A percentile compares a stretch with the other conserved stretches of the same genome.
Evolutionary conservation across 2,888 invertebrate species (phyloP).

Genomic region (Zaprionus lineosus): DNA sequence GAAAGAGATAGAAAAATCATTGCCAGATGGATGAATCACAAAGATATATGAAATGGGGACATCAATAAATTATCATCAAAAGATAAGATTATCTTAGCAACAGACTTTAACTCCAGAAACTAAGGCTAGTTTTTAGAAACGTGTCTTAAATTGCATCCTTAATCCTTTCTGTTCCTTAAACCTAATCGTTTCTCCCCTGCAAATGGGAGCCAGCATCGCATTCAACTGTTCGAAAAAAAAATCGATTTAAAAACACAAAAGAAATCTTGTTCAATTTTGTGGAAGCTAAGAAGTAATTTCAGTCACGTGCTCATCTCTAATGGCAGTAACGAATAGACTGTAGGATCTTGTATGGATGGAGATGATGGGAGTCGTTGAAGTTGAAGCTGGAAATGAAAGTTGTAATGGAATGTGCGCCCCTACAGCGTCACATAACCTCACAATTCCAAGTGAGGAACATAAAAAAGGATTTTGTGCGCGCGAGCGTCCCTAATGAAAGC

Average conservation of each 20-base stretch:
- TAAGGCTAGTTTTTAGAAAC: too few relatives aligned
- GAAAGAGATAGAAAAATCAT: too few relatives aligned
- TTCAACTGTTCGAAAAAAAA: conserved; percentile 13
- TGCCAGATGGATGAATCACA: too few relatives aligned
- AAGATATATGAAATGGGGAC: too few relatives aligned
- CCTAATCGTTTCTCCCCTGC: too few relatives aligned
- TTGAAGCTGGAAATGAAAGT: conserved; percentile 5
- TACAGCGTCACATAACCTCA: conserved; percentile 27
- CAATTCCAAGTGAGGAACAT: conserved; percentile 7
- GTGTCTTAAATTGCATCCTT: too few relatives aligned
- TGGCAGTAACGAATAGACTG: too few relatives aligned
- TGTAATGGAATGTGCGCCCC: conserved; percentile 36
- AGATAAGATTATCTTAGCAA: too few relatives aligned
- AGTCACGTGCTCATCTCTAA: conserved; percentile 41
- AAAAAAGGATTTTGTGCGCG: conserved; percentile 27
- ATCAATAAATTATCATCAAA: too few relatives aligned
- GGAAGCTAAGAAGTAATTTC: conserved; percentile 14
- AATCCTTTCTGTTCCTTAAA: too few relatives aligned
- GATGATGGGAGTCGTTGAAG: conserved; percentile 4
- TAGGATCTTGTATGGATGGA: background rate
- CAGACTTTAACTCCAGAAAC: too few relatives aligned
- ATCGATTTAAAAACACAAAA: conserved; percentile 19
- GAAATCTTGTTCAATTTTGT: conserved; percentile 13
- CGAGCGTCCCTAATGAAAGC: conserved; percentile 46
- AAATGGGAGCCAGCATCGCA: too few relatives aligned